These are phyloP conservation scores for Agrotis ipsilon DNA, from an alignment of 2,888 invertebrate species.

Conservation along the genomic window DNA sequence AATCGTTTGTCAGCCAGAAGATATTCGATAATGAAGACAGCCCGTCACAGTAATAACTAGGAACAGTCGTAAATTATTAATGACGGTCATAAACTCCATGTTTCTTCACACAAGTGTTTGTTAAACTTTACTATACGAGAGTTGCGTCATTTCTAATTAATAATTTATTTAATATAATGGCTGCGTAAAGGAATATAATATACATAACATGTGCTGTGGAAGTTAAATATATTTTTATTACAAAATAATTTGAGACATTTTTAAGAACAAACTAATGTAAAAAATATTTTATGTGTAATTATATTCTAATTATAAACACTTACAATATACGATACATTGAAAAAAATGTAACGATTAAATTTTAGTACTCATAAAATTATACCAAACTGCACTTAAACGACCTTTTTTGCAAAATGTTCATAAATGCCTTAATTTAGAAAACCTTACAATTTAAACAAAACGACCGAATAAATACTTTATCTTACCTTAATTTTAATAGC, in stretches of 20 bases:
- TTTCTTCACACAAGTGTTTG: conserved; percentile 72
- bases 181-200: conserved; percentile 15
- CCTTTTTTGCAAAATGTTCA: not conserved
- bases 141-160: conserved; percentile 65
- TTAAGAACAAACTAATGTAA: not conserved
- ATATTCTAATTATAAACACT: no score
- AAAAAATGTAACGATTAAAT: no score
- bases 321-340: no score
- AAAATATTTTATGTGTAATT: no score
- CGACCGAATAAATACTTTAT: conserved; percentile 1
- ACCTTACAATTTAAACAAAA: conserved; percentile 1
- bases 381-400: not conserved
- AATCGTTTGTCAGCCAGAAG: conserved; percentile 39
- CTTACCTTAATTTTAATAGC: conserved; percentile 23
- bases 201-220: no score
- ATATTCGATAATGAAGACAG: conserved; percentile 63
- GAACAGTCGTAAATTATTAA: conserved; percentile 77
- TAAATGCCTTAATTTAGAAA: conserved; percentile 8
- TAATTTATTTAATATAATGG: conserved; percentile 43
- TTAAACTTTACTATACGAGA: conserved; percentile 70
- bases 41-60: conserved; percentile 69
- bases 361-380: no score
- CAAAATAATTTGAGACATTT: not conserved
- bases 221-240: not conserved
- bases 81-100: conserved; percentile 71